Evolutionary conservation across 2,797 vertebrate species (phyloP).

Genomic region (Squalus acanthias): DNA sequence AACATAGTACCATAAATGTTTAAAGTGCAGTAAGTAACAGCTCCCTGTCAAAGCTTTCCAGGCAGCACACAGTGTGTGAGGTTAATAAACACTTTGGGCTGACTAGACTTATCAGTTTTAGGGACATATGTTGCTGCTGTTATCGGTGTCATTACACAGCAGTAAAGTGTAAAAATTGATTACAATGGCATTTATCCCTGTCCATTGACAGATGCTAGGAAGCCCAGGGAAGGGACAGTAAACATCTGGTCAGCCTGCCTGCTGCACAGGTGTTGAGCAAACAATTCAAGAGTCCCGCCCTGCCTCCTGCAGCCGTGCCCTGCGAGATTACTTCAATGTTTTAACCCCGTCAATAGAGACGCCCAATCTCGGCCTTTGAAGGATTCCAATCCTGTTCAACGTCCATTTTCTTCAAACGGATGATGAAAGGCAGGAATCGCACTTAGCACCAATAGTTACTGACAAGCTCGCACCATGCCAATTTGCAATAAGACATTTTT

Average conservation of each 20-base stretch:
- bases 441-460: not conserved
- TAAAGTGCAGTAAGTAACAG: slow-evolving; percentile 27
- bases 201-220: slow-evolving; percentile 39
- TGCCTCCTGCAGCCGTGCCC: not conserved
- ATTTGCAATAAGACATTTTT: not conserved
- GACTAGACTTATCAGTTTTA: slow-evolving; percentile 32
- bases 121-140: slow-evolving; percentile 34
- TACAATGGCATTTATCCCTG: slow-evolving; percentile 39
- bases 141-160: slow-evolving; percentile 36
- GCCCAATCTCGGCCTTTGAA: no score
- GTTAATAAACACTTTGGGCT: slow-evolving; percentile 35
- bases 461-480: not conserved
- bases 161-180: slow-evolving; percentile 40
- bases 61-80: not conserved
- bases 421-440: not conserved
- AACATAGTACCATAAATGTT: slow-evolving; percentile 35
- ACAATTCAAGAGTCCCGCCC: slow-evolving; percentile 41
- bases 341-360: not conserved
- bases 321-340: not conserved
- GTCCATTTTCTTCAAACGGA: not conserved
- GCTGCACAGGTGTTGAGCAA: slow-evolving; percentile 56
- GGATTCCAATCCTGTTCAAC: not conserved
- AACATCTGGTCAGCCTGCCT: slow-evolving; percentile 56
- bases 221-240: not conserved
- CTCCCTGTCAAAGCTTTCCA: not conserved